Evolutionary conservation across 2,888 invertebrate genomes (phyloP).

Genomic region (Atrina japonica): DNA sequence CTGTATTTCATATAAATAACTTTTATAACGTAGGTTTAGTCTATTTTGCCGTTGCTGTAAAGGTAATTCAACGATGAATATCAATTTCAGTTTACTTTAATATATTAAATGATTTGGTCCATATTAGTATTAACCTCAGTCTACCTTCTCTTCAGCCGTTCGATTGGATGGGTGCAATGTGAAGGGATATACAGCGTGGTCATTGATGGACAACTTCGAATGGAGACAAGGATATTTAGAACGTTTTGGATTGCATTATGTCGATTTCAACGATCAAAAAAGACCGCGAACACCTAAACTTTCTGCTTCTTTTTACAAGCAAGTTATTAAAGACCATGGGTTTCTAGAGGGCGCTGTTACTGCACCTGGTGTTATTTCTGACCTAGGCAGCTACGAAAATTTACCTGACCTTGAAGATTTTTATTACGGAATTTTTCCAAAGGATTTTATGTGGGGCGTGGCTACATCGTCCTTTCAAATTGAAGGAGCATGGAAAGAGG

Average conservation of each 20-base stretch:
- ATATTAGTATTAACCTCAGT: too few relatives aligned
- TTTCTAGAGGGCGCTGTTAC: slow-evolving; percentile 30
- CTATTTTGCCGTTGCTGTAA: too few relatives aligned
- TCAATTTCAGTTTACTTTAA: too few relatives aligned
- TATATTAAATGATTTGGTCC: too few relatives aligned
- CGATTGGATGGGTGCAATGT: slow-evolving; percentile 76
- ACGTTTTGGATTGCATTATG: slow-evolving; percentile 87
- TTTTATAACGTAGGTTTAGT: too few relatives aligned
- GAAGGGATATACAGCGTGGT: slow-evolving; percentile 88
- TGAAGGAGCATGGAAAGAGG: slow-evolving; percentile 83
- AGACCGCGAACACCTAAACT: slow-evolving; percentile 86
- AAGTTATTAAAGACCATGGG: slow-evolving; percentile 54
- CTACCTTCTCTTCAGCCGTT: slow-evolving; percentile 63
- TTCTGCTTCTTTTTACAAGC: slow-evolving; percentile 81
- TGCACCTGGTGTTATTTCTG: slow-evolving; percentile 2
- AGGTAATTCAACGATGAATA: too few relatives aligned
- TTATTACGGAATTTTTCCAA: slow-evolving; percentile 65
- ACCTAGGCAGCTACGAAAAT: slow-evolving; percentile 13
- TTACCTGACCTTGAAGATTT: slow-evolving; percentile 48
- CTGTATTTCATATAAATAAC: too few relatives aligned
- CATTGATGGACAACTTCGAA: slow-evolving; percentile 91
- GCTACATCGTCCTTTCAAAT: slow-evolving; percentile 84
- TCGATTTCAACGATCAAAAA: slow-evolving; percentile 86
- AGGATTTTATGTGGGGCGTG: slow-evolving; percentile 74
- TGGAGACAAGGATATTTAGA: slow-evolving; percentile 89